Evolutionary conservation across 2,888 invertebrate genomes (phyloP).

Genomic region (Schizotus pectinicornis): DNA sequence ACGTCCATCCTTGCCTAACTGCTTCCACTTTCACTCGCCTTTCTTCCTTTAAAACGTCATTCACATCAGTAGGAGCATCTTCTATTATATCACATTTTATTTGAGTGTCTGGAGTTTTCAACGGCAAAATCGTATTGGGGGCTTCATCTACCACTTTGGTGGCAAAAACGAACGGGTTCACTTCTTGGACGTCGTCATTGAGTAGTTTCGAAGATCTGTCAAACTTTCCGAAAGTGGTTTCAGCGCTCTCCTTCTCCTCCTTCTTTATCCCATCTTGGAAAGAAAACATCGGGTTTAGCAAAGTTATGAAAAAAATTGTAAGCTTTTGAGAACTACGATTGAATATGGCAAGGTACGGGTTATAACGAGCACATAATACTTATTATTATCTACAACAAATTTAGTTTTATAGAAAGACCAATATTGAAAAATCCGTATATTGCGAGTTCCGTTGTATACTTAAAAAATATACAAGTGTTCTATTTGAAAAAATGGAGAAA

Average conservation of each 20-base stretch:
- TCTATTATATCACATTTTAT: conserved; percentile 53
- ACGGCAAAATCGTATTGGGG: conserved; percentile 50
- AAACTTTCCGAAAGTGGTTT: conserved; percentile 24
- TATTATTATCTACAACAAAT: too few species aligned
- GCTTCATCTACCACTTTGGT: conserved; percentile 48
- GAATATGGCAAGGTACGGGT: too few species aligned
- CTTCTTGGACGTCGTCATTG: conserved; percentile 1
- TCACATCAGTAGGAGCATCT: conserved; percentile 11
- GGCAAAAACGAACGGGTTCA: conserved; percentile 3
- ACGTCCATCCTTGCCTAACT: conserved; percentile 78
- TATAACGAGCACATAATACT: too few species aligned
- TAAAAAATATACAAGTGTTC: too few species aligned
- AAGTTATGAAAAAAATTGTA: too few species aligned
- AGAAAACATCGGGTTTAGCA: background rate
- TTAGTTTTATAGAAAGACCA: too few species aligned
- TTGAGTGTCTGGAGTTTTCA: conserved; percentile 33
- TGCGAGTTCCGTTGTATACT: too few species aligned
- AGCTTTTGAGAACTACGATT: too few species aligned
- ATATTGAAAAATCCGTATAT: too few species aligned
- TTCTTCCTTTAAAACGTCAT: conserved; percentile 23
- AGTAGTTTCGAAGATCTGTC: conserved; percentile 31
- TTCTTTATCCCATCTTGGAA: conserved; percentile 20
- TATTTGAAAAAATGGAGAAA: too few species aligned
- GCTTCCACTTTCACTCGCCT: conserved; percentile 50
- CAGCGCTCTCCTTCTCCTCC: conserved; percentile 3